Evolutionary conservation across 2,113 vertebrate genomes (phyloP), one percentile per base, ranked within the genome.

Genomic region (Osmerus mordax): DNA sequence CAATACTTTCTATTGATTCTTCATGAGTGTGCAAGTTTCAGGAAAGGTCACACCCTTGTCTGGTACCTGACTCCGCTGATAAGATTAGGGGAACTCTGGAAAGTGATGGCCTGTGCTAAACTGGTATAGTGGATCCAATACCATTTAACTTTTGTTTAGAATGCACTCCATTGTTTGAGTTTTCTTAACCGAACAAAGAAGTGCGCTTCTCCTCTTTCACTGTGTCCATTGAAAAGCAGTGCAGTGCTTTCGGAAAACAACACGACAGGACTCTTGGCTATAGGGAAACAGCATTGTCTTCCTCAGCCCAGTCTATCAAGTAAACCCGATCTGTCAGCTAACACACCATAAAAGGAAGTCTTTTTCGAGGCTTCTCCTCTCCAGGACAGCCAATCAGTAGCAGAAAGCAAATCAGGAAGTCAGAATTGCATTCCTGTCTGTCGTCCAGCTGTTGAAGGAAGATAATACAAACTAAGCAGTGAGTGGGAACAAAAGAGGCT

Each of bases 311-410:
- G 60, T 32, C 60, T 19, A 16, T 61, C 29, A 59, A 71, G 79
- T 71, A 65, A 80, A 79, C 75, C 76, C 70, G 71, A 73, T 67
- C 54, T 14, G 53, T 54, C 74, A 47, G 41, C 84, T 47, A 18
- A 65, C 63, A 70, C 6, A 75, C 90, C 88, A 83, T 90, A 90
- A 82, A 91, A 81, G 87, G 89, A 83, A 79, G 73, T 79, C 56
- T 29, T 79, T 18, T 76, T 79, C 77, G 78, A 19, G 0, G 70
- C 23, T 32, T 16, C 9, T 55, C 58, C 51, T 60, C 77, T 76
- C 25, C 23, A 72, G 70, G 76, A 32, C 36, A 66, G 54, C 79
- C 82, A 87, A 78, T 88, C 81, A 86, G 76, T 85, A 29, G 70
- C 78, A 71, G 72, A 74, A 52, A 18, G 25, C 67, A 51, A 86